Evolutionary conservation across 2,113 vertebrate species (phyloP).

Genomic region (Pteruthius melanotis): DNA sequence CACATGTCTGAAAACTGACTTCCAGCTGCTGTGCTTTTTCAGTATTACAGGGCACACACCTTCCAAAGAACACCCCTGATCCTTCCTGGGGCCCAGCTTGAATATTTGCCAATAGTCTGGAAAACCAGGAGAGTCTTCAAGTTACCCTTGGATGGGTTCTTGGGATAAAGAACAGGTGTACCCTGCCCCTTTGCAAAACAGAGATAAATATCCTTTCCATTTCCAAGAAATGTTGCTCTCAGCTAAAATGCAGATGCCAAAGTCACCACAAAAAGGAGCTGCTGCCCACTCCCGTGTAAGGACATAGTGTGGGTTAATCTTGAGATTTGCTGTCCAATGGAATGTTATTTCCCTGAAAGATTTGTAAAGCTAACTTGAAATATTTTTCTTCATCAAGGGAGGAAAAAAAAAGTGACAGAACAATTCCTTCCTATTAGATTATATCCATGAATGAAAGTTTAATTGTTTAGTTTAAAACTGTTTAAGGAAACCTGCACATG

Average conservation of each 20-base stretch:
- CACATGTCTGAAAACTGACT: not conserved
- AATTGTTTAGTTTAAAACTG: slow-evolving; percentile 52
- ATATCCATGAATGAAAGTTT: slow-evolving; percentile 45
- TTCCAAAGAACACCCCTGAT: not conserved
- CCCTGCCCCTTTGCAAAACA: not conserved
- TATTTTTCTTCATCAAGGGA: not conserved
- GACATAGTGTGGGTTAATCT: not conserved
- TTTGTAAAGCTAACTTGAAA: not conserved
- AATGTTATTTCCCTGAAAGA: not conserved
- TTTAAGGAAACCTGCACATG: slow-evolving; percentile 39
- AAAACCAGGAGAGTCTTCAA: not conserved
- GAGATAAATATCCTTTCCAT: not conserved
- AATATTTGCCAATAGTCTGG: not conserved
- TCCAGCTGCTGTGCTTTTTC: not conserved
- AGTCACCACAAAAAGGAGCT: not conserved
- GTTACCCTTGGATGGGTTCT: slow-evolving; percentile 2
- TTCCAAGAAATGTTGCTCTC: not conserved
- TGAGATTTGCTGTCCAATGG: not conserved
- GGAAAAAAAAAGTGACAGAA: not conserved
- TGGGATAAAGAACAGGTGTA: slow-evolving; percentile 32
- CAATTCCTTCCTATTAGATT: slow-evolving; percentile 6
- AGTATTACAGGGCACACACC: not conserved
- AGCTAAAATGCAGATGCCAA: not conserved
- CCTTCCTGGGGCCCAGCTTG: not conserved
- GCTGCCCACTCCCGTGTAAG: not conserved